phyloP scores from a whole-genome alignment of 2,797 vertebrate species.

The Gila robusta region DNA sequence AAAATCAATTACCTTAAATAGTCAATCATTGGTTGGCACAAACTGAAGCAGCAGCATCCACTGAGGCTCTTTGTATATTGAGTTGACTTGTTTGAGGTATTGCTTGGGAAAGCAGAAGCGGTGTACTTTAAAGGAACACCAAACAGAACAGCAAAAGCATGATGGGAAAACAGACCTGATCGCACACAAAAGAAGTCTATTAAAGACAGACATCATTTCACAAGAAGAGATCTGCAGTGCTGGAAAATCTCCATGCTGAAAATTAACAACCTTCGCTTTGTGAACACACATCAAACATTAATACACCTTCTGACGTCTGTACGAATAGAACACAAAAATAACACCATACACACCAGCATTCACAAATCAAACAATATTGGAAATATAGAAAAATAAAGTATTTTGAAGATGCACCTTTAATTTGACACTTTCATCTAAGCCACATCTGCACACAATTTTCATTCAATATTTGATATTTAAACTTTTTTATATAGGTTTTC shows the following conservation, averaged over 20 bases:
- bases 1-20: conserved; percentile 62
- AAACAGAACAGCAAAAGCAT: conserved; percentile 47
- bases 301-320: neutral
- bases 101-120: conserved; percentile 27
- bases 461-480: too few species aligned
- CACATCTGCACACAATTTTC: neutral
- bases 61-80: conserved; percentile 37
- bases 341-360: conserved; percentile 54
- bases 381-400: neutral
- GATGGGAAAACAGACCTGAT: conserved; percentile 47
- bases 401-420: neutral
- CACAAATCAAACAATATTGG: neutral
- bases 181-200: conserved; percentile 50
- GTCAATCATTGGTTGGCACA: conserved; percentile 61
- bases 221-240: neutral
- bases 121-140: conserved; percentile 45
- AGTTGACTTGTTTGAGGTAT: conserved; percentile 47
- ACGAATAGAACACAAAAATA: conserved; percentile 8
- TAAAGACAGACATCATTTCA: conserved; percentile 40
- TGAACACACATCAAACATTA: conserved; percentile 1
- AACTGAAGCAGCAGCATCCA: conserved; percentile 51
- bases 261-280: neutral
- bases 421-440: neutral
- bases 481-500: too few species aligned
- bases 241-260: neutral